These are phyloP conservation scores for Rapana venosa DNA, from an alignment of 2,888 invertebrate genomes.

Conservation along the genomic window DNA sequence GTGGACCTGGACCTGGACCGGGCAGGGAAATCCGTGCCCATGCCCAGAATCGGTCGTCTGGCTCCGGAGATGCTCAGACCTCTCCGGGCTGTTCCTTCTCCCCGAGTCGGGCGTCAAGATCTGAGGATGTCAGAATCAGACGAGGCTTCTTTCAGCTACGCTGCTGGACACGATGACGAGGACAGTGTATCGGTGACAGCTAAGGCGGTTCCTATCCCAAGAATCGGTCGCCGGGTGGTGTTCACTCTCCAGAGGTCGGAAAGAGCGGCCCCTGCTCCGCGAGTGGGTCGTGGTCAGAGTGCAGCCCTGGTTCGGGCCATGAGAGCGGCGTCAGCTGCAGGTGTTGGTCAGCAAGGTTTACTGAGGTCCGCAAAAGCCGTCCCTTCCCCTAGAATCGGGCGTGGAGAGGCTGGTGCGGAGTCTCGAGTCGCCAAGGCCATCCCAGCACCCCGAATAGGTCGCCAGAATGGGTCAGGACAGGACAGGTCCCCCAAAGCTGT, in stretches of 20 bases:
- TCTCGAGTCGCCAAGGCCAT: neutral
- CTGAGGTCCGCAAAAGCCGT: neutral
- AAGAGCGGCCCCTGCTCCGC: neutral
- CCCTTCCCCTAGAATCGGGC: neutral
- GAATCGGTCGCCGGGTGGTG: neutral
- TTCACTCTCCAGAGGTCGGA: neutral
- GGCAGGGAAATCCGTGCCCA: neutral
- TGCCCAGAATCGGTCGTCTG: neutral
- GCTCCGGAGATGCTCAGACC: neutral
- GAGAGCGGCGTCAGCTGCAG: neutral
- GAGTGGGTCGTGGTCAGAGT: neutral
- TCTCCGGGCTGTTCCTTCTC: neutral
- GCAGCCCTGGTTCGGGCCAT: neutral
- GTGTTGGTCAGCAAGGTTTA: neutral
- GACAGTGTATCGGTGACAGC: neutral
- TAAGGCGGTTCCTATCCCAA: neutral
- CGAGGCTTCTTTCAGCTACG: neutral
- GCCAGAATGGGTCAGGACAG: neutral
- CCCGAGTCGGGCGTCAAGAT: neutral
- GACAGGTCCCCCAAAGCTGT: neutral
- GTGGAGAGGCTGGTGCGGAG: neutral
- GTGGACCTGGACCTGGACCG: neutral
- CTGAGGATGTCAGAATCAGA: neutral
- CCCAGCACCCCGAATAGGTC: neutral
- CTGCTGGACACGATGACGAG: neutral